Evolutionary conservation across 2,113 vertebrate genomes (phyloP).

Genomic region (Rhea pennata): DNA sequence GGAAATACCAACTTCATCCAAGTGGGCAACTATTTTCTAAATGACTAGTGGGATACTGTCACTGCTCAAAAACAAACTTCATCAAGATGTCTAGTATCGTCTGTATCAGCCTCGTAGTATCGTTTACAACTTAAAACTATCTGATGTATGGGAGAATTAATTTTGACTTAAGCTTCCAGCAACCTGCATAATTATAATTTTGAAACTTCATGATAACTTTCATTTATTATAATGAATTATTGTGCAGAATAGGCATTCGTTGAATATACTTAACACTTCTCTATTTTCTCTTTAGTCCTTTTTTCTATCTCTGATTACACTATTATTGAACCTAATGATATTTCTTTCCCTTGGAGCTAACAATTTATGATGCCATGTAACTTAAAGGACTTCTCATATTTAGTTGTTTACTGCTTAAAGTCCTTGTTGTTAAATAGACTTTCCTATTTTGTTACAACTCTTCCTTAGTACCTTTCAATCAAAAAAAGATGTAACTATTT

Average conservation of each 20-base stretch:
- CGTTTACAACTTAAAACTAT: neutral
- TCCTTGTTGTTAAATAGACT: neutral
- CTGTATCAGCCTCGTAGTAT: neutral
- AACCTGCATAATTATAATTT: neutral
- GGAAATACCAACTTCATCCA: neutral
- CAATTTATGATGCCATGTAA: neutral
- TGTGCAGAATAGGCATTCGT: neutral
- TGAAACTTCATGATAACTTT: neutral
- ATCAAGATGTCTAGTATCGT: neutral
- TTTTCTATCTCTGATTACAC: neutral
- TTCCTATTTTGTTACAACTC: neutral
- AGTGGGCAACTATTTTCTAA: neutral
- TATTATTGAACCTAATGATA: neutral
- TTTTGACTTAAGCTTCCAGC: neutral
- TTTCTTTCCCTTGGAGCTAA: neutral
- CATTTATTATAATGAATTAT: neutral
- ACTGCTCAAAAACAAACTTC: neutral
- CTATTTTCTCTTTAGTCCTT: neutral
- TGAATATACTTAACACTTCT: neutral
- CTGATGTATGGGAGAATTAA: neutral
- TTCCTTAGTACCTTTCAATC: neutral
- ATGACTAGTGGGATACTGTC: neutral
- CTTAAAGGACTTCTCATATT: neutral
- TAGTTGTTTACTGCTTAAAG: neutral
- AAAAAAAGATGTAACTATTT: neutral